These are phyloP conservation scores for Polymixis lichenea DNA, from an alignment of 2,888 invertebrate species.

Conservation along the genomic window DNA sequence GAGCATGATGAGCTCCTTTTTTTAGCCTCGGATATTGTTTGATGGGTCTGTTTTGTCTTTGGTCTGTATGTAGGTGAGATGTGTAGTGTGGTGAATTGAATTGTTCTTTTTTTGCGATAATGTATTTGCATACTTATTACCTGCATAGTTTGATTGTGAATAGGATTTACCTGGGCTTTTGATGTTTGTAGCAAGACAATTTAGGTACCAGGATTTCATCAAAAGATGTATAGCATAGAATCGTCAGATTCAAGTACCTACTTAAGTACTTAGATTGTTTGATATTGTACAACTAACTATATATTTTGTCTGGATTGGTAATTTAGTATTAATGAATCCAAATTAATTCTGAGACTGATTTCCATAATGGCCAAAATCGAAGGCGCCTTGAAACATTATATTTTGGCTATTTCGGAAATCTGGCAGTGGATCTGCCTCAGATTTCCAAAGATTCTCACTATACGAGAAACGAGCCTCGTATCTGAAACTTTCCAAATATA, in stretches of 20 bases:
- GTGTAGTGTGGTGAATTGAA: conserved; percentile 11
- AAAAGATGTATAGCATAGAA: no score
- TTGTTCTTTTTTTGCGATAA: background rate
- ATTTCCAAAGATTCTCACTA: no score
- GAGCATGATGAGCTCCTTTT: conserved; percentile 63
- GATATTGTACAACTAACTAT: background rate
- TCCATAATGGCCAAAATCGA: no score
- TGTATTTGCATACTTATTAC: background rate
- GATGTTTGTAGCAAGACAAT: background rate
- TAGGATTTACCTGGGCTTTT: background rate
- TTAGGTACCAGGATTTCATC: no score
- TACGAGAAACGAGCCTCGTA: background rate
- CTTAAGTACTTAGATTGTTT: background rate
- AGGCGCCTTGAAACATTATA: background rate
- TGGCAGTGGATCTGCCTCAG: background rate
- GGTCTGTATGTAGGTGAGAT: conserved; percentile 54
- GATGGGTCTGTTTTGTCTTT: conserved; percentile 56
- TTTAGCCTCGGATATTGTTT: conserved; percentile 61
- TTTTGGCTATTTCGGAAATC: background rate
- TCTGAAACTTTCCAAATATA: background rate
- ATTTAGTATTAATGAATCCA: no score
- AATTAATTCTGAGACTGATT: no score
- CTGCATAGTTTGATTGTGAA: background rate
- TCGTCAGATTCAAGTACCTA: background rate
- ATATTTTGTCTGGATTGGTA: background rate